Conservation (phyloP, 2,888 invertebrate species). For the Amblyteles armatorius region DNA sequence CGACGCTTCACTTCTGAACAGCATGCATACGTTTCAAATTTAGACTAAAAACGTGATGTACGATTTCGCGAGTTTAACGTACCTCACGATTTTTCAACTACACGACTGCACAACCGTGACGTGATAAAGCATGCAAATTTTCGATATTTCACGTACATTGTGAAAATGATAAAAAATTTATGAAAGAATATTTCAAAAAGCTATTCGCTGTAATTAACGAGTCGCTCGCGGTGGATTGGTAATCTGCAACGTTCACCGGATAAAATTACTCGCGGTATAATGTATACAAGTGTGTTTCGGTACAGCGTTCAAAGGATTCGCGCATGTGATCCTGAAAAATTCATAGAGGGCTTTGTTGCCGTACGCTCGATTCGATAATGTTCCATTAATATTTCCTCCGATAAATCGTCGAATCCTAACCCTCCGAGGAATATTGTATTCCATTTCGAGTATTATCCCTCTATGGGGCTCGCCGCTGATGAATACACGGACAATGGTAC, state of each 20-base stretch:
- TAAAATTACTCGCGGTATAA: not conserved
- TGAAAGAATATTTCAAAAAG: not conserved
- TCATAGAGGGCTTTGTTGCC: not conserved
- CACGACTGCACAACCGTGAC: not conserved
- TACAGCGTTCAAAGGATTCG: conserved; percentile 13
- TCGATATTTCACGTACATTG: not conserved
- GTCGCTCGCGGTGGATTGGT: too few species aligned
- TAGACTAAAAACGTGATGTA: conserved; percentile 18
- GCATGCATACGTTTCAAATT: conserved; percentile 22
- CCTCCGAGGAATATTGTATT: conserved; percentile 1
- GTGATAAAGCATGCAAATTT: not conserved
- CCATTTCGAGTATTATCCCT: conserved; percentile 16
- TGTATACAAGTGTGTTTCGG: not conserved
- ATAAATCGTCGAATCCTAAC: not conserved
- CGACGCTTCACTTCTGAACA: conserved; percentile 15
- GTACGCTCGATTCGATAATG: not conserved
- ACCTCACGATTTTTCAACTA: not conserved
- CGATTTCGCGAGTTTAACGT: conserved; percentile 20
- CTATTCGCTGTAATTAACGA: not conserved
- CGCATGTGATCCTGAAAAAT: conserved; percentile 24
- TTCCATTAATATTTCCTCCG: conserved; percentile 8
- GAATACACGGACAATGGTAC: not conserved
- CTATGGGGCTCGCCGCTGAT: not conserved
- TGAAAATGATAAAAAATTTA: not conserved
- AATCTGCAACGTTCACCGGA: not conserved